Conservation (phyloP, 2,113 vertebrate genomes). For the Daphoenositta chrysoptera region DNA sequence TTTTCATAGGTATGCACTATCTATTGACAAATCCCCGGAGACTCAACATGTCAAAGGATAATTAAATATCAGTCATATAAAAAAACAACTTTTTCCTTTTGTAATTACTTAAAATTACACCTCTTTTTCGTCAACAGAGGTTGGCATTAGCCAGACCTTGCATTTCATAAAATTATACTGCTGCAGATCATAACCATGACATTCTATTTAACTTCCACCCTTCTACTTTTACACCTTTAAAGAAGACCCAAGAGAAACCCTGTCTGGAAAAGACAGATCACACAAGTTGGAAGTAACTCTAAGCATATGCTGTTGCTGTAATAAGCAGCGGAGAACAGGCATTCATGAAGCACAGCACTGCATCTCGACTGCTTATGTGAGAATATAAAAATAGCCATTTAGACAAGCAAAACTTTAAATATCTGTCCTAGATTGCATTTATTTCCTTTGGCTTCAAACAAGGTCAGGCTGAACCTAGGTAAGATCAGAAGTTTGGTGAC, state of each 20-base stretch:
- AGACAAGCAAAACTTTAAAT: background rate
- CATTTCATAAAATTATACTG: background rate
- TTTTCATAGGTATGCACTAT: background rate
- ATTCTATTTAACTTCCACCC: too few relatives aligned
- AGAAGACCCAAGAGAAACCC: background rate
- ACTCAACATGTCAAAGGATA: background rate
- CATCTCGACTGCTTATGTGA: background rate
- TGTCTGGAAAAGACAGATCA: background rate
- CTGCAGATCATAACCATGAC: background rate
- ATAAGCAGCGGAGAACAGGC: rapidly evolving
- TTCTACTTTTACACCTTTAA: background rate
- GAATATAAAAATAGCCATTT: background rate
- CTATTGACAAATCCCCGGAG: background rate
- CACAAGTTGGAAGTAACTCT: background rate
- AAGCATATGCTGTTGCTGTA: background rate
- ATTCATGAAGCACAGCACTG: rapidly evolving
- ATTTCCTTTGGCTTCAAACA: background rate
- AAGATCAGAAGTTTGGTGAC: background rate
- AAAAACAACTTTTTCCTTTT: background rate
- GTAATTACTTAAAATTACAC: background rate
- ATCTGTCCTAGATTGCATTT: background rate
- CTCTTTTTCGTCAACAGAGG: background rate
- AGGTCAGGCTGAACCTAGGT: background rate
- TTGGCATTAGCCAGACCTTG: background rate
- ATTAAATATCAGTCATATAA: background rate